These are phyloP conservation scores for Caerostris darwini DNA, from an alignment of 1,140 invertebrate species.

Conservation along the genomic window DNA sequence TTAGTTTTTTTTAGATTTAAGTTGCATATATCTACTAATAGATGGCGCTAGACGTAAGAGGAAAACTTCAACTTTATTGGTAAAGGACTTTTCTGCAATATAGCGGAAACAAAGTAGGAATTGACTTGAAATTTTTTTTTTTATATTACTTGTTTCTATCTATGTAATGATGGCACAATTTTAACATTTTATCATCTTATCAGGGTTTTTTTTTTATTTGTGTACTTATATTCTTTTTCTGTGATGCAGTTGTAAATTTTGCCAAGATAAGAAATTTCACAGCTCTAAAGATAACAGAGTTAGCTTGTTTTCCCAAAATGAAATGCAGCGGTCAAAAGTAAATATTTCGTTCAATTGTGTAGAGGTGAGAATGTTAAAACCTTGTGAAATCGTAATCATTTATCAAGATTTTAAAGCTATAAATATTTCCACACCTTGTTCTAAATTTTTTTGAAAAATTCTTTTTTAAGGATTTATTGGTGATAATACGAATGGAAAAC, in stretches of 20 bases:
- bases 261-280: background rate
- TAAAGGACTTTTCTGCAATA: too few species aligned
- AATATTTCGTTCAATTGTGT: background rate
- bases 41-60: too few species aligned
- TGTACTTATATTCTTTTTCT: background rate
- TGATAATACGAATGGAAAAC: too few species aligned
- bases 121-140: too few species aligned
- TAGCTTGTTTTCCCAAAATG: background rate
- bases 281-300: background rate
- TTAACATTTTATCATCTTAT: background rate
- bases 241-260: background rate
- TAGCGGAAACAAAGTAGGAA: too few species aligned
- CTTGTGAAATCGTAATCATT: background rate
- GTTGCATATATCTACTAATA: too few species aligned
- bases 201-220: background rate
- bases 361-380: background rate
- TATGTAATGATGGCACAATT: conserved; percentile 4
- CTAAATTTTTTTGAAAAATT: too few species aligned
- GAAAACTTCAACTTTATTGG: too few species aligned
- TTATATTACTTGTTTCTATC: background rate
- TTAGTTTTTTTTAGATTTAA: too few species aligned
- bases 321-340: background rate
- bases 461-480: too few species aligned
- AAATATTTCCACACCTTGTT: too few species aligned
- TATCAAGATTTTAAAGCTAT: background rate